phyloP scores from a whole-genome alignment of 2,113 vertebrate species.

The Vidua macroura region DNA sequence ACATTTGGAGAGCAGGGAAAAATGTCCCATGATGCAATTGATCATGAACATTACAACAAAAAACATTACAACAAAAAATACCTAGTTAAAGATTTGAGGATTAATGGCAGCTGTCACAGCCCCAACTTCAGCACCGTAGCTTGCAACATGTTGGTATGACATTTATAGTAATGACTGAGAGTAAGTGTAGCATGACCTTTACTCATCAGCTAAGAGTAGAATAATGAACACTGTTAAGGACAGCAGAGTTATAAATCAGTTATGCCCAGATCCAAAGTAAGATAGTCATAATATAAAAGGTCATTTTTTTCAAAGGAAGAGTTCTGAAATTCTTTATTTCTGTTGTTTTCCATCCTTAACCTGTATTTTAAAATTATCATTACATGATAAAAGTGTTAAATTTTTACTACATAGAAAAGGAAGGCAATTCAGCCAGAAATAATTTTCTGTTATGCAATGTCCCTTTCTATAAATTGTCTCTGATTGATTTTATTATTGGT shows the following conservation, averaged over 20 bases:
- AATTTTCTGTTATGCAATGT: not conserved
- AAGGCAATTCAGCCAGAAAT: not conserved
- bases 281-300: not conserved
- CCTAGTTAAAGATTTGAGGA: not conserved
- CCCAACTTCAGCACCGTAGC: not conserved
- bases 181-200: not conserved
- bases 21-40: not conserved
- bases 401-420: not conserved
- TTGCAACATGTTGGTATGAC: not conserved
- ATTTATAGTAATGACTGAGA: slow-evolving; percentile 24
- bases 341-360: slow-evolving; percentile 10
- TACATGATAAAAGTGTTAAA: not conserved
- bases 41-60: not conserved
- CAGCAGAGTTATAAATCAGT: not conserved
- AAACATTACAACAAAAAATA: not conserved
- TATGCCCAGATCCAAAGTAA: not conserved
- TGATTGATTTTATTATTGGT: not conserved
- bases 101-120: not conserved
- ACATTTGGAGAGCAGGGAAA: not conserved
- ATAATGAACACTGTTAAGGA: not conserved
- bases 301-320: not conserved
- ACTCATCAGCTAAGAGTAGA: not conserved
- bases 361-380: not conserved
- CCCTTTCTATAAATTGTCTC: not conserved
- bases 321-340: not conserved